phyloP scores from a whole-genome alignment of 1,140 invertebrate genomes.

The Drosophila mayri region DNA sequence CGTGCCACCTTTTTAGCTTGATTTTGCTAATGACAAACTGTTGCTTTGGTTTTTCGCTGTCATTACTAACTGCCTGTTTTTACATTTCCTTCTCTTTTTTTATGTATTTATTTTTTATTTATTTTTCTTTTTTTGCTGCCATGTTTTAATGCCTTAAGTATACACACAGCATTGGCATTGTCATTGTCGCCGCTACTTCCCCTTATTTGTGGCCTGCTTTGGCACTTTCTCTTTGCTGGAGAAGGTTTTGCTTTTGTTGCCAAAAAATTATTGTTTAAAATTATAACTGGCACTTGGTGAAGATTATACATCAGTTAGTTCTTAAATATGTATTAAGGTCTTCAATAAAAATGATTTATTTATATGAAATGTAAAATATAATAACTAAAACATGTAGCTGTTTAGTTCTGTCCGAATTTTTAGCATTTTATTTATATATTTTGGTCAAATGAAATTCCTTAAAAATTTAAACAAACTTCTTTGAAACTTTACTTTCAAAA shows the following conservation, averaged over 20 bases:
- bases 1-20: not conserved
- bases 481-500: too few species aligned
- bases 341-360: too few species aligned
- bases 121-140: constrained; percentile 35
- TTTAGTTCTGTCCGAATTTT: too few species aligned
- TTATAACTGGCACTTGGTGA: not conserved
- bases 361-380: too few species aligned
- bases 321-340: not conserved
- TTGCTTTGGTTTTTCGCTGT: constrained; percentile 26
- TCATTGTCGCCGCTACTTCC: constrained; percentile 72
- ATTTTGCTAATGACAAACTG: constrained; percentile 38
- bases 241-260: constrained; percentile 27
- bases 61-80: constrained; percentile 38
- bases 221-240: constrained; percentile 68
- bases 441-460: too few species aligned
- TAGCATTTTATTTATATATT: too few species aligned
- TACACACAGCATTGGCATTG: constrained; percentile 64
- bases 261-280: not conserved
- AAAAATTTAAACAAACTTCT: too few species aligned
- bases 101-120: constrained; percentile 16
- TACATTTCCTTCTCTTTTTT: constrained; percentile 13
- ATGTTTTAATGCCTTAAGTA: constrained; percentile 75
- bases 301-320: not conserved
- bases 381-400: too few species aligned
- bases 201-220: constrained; percentile 47